Conservation (phyloP, 2,113 vertebrate species). For the Chrysochloris asiatica region DNA sequence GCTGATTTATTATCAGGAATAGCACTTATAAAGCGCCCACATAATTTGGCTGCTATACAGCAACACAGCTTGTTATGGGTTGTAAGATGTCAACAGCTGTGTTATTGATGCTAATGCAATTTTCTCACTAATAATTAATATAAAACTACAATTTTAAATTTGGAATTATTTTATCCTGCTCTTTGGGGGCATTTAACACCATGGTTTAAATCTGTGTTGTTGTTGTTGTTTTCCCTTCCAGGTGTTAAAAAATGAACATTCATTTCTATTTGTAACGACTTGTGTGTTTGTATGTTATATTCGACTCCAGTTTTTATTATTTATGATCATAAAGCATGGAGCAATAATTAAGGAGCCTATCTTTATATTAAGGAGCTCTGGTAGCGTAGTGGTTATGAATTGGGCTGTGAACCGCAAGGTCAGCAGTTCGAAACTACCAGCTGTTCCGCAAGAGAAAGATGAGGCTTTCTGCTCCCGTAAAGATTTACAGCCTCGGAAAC, state of each 20-base stretch:
- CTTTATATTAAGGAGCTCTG: too few relatives aligned
- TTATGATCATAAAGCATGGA: constrained; percentile 22
- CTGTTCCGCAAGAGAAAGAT: too few relatives aligned
- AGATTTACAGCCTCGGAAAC: too few relatives aligned
- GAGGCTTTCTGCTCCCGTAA: too few relatives aligned
- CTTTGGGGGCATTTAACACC: neutral
- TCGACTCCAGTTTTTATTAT: constrained; percentile 46
- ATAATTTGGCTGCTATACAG: constrained; percentile 42
- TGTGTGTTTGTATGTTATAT: neutral
- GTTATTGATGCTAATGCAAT: constrained; percentile 59
- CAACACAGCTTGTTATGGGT: constrained; percentile 39
- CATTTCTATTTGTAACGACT: constrained; percentile 23
- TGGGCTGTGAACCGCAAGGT: too few relatives aligned
- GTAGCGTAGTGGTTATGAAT: too few relatives aligned
- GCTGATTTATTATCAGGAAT: constrained; percentile 69
- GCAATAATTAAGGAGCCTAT: constrained; percentile 4
- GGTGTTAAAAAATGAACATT: neutral
- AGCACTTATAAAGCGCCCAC: constrained; percentile 53
- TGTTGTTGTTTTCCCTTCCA: neutral
- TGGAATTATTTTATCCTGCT: constrained; percentile 14
- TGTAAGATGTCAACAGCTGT: constrained; percentile 66
- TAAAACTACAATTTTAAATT: constrained; percentile 45
- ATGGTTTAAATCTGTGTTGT: neutral
- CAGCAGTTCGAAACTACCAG: too few relatives aligned
- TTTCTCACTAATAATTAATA: constrained; percentile 50